These are phyloP conservation scores for Tychaedon coryphoeus DNA, from an alignment of 2,113 vertebrate species.

Conservation along the genomic window DNA sequence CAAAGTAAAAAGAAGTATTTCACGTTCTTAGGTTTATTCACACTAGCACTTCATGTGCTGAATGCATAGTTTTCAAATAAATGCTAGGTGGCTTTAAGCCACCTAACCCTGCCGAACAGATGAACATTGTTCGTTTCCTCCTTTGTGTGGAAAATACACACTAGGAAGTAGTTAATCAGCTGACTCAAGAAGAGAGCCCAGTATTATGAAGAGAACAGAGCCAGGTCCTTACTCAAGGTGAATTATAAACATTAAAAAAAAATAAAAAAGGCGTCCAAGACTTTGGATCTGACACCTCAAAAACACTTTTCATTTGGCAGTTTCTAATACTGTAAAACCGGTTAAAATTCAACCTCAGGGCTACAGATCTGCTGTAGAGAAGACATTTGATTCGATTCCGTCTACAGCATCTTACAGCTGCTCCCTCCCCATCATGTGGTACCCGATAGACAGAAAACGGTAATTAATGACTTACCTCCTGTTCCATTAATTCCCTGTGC, in stretches of 20 bases:
- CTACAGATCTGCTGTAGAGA: background rate
- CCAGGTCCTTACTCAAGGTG: background rate
- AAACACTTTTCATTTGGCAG: rapidly evolving
- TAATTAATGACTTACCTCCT: constrained; percentile 73
- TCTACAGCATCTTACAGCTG: rapidly evolving
- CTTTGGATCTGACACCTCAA: background rate
- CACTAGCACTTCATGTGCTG: background rate
- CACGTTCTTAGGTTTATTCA: background rate
- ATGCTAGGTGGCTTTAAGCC: background rate
- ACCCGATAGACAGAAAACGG: rapidly evolving
- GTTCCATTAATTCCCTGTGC: constrained; percentile 74
- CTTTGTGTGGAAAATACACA: constrained; percentile 1
- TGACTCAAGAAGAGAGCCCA: background rate
- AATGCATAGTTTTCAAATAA: background rate
- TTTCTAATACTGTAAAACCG: background rate
- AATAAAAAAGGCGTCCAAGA: background rate
- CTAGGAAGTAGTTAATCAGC: background rate
- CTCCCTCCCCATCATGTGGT: background rate
- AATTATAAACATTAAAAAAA: background rate
- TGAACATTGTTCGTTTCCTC: background rate
- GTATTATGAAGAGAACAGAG: background rate
- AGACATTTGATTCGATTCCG: rapidly evolving
- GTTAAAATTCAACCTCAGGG: background rate
- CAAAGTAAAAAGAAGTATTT: background rate
- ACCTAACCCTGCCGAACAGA: background rate